Evolutionary conservation across 2,113 vertebrate species (phyloP).

Genomic region (Prinia subflava): DNA sequence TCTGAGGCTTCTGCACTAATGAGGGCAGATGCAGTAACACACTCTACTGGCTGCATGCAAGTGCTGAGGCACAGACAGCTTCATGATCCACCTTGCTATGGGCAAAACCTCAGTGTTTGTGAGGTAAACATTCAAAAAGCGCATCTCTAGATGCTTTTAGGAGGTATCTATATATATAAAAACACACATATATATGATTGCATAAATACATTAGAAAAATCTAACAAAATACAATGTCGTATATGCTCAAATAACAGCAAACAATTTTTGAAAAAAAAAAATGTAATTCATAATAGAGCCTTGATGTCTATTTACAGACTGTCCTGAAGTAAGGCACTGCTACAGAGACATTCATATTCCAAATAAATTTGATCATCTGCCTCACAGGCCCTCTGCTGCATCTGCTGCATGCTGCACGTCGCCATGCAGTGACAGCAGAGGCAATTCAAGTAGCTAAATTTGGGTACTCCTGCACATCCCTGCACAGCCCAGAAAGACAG

Average conservation of each 20-base stretch:
- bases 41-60: background rate
- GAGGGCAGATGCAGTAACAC: background rate
- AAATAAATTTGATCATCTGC: background rate
- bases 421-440: background rate
- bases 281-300: background rate
- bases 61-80: background rate
- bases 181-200: fast-evolving
- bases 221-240: background rate
- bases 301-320: background rate
- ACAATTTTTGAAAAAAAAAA: background rate
- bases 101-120: background rate
- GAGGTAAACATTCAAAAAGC: background rate
- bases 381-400: background rate
- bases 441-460: background rate
- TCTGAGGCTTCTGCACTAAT: background rate
- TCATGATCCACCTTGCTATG: fast-evolving
- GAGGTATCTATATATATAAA: fast-evolving
- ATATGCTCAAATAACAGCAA: background rate
- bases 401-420: background rate
- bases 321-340: background rate
- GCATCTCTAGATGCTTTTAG: background rate
- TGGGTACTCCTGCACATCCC: background rate
- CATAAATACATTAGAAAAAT: background rate
- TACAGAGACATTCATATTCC: background rate
- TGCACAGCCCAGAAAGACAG: background rate